phyloP scores from a whole-genome alignment of 2,888 invertebrate genomes.

The Dyspetes luteomarginatus region DNA sequence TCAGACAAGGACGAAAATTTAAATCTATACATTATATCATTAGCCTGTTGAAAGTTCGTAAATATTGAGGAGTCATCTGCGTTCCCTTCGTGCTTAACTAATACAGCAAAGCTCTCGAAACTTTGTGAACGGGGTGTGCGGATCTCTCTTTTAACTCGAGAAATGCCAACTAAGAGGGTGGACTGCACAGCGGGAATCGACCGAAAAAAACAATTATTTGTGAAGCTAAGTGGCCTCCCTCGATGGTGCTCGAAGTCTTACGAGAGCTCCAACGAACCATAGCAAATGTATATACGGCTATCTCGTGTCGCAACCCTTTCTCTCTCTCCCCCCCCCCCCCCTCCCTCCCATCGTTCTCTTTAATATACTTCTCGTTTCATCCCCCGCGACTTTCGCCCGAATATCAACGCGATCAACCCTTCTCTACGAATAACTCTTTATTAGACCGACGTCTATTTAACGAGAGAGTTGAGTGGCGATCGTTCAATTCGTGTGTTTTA shows the following conservation, averaged over 20 bases:
- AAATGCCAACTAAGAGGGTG: slow-evolving; percentile 4
- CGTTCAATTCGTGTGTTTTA: slow-evolving; percentile 30
- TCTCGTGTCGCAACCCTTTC: neutral
- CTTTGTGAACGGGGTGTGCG: slow-evolving; percentile 12
- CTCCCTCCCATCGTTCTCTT: neutral
- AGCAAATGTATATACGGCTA: slow-evolving; percentile 15
- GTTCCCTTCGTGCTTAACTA: neutral
- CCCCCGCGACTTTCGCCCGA: slow-evolving; percentile 15
- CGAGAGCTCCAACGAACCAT: slow-evolving; percentile 3
- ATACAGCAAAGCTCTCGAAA: slow-evolving; percentile 38
- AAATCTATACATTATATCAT: neutral
- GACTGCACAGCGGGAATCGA: slow-evolving; percentile 5
- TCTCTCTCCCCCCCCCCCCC: neutral
- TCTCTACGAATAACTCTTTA: slow-evolving; percentile 13
- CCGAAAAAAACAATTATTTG: slow-evolving; percentile 59
- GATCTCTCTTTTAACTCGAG: slow-evolving; percentile 45
- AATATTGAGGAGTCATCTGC: slow-evolving; percentile 60
- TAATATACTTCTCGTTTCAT: slow-evolving; percentile 3
- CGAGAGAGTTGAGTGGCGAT: neutral
- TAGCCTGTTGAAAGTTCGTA: slow-evolving; percentile 59
- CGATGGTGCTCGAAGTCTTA: slow-evolving; percentile 51
- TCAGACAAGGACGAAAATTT: slow-evolving; percentile 6
- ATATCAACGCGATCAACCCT: slow-evolving; percentile 39
- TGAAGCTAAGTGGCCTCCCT: slow-evolving; percentile 49
- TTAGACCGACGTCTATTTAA: slow-evolving; percentile 24